Evolutionary conservation across 2,113 vertebrate species (phyloP).

Genomic region (Probosciger aterrimus): DNA sequence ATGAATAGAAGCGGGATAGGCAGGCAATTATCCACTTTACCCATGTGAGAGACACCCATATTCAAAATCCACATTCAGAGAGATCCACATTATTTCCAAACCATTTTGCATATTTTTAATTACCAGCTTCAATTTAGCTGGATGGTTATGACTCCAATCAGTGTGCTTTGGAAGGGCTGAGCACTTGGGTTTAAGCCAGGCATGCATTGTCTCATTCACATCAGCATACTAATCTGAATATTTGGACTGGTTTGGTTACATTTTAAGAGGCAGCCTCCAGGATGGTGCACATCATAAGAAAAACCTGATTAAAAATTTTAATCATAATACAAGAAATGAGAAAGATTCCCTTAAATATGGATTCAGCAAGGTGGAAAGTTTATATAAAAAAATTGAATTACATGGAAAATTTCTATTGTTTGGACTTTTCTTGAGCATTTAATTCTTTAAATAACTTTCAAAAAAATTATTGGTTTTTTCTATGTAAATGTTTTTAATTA

Average conservation of each 20-base stretch:
- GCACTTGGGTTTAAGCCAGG: constrained; percentile 27
- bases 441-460: not conserved
- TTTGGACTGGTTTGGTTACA: not conserved
- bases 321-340: not conserved
- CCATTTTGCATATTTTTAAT: constrained; percentile 68
- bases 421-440: not conserved
- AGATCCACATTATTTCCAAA: constrained; percentile 43
- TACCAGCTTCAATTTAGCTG: constrained; percentile 42
- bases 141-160: constrained; percentile 61
- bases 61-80: constrained; percentile 52
- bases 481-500: not conserved
- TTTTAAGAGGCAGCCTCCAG: not conserved
- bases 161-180: constrained; percentile 45
- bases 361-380: not conserved
- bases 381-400: fast-evolving
- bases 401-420: not conserved
- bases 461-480: not conserved
- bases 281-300: not conserved
- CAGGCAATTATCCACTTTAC: constrained; percentile 66
- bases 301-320: not conserved
- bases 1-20: constrained; percentile 54
- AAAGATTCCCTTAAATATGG: not conserved
- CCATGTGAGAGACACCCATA: constrained; percentile 54
- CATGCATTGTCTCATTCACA: not conserved
- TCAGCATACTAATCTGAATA: not conserved